Conservation (phyloP, 2,797 vertebrate species). For the Darevskia nairensis region DNA sequence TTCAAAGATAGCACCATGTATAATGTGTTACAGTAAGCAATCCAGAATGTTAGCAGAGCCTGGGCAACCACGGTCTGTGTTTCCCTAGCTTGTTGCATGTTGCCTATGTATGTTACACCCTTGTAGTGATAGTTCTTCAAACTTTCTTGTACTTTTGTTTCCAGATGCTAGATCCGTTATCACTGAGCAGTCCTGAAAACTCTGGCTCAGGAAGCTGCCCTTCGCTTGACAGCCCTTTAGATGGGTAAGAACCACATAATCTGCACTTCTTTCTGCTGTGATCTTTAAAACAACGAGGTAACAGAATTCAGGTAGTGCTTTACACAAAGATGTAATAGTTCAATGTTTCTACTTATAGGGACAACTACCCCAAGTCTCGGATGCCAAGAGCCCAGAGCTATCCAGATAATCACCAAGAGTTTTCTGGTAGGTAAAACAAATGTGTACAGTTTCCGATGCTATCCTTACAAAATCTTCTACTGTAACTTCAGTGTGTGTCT, state of each 20-base stretch:
- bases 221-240: slow-evolving; percentile 96
- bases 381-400: slow-evolving; percentile 99
- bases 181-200: slow-evolving; percentile 98
- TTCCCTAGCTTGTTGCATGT: not conserved
- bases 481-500: not conserved
- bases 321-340: not conserved
- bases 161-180: slow-evolving; percentile 97
- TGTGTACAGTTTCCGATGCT: not conserved
- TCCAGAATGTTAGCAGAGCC: not conserved
- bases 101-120: not conserved
- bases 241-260: slow-evolving; percentile 86
- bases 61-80: not conserved
- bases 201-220: slow-evolving; percentile 98
- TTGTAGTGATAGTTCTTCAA: not conserved
- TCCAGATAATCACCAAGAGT: slow-evolving; percentile 99
- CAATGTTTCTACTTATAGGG: slow-evolving; percentile 79
- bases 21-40: not conserved
- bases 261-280: slow-evolving; percentile 30
- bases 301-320: slow-evolving; percentile 15
- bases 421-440: slow-evolving; percentile 83
- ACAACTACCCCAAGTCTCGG: slow-evolving; percentile 92
- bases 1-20: not conserved
- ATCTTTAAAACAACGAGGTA: slow-evolving; percentile 22
- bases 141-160: slow-evolving; percentile 31
- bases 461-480: not conserved